Evolutionary conservation across 1,140 invertebrate genomes (phyloP), one percentile per base, ranked within the genome.

Genomic region (Calycopis cecrops): DNA sequence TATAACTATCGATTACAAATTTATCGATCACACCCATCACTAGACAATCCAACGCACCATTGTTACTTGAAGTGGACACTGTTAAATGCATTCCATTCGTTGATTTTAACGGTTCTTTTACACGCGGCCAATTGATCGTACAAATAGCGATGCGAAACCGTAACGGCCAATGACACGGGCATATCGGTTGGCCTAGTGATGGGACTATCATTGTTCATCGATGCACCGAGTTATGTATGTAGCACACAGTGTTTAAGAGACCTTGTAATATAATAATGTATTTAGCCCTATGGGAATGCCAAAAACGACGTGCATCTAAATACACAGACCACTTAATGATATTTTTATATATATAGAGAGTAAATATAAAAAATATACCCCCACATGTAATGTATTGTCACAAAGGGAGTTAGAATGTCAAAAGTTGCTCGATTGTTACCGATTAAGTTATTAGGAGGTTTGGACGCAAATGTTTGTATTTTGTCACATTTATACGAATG

Each of bases 401-500:
- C 82, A 78, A 76, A 83, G 75, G 76, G 75, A 77, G 74, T 79
- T 75, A 65, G 72, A 71, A 75, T 75, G 71, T 73, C 70, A 73
- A 79, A 78, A 71, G 73, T 83, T 76, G 67, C 74, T 74, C 73
- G 76, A 78, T 83, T 77, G 79, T 86, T 85, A 84, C 83, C 78
- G 76, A 71, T 68, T 81, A 79, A 75, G 73, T 77, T 73, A 76
- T 28, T 28, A 28, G 21, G 66, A 73, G 69, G 66, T 72, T 70
- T 72, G 77, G 80, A 75, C 73, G 78, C 67, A 85, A 75, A 79
- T 79, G 73, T 84, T 78, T 80, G 79, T 86, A 86, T 86, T 85
- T 86, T 86, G 77, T 82, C 83, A 86, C 75, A 67, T 86, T 86
- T 86, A 82, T 86, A 86, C 83, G 69, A 79, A 80, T 73, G 65